Evolutionary conservation across 2,888 invertebrate genomes (phyloP).

Genomic region (Perizoma affinitatum): DNA sequence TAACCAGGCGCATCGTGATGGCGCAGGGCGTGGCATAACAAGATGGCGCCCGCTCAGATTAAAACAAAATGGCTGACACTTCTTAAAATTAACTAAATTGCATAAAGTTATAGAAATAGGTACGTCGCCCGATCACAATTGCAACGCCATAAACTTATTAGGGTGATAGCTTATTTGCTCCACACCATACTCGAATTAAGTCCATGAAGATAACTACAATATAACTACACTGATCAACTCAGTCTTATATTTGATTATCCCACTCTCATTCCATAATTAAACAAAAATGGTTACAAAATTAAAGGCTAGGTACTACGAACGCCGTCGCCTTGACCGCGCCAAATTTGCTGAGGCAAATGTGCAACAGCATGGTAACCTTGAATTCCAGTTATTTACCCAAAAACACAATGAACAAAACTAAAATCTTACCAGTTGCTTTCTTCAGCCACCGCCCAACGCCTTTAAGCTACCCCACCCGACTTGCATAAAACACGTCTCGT

Average conservation of each 20-base stretch:
- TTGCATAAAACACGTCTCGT: conserved; percentile 18
- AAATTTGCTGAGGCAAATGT: neutral
- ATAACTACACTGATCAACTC: too few species aligned
- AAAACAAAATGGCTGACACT: conserved; percentile 14
- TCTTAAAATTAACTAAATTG: neutral
- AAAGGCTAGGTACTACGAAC: conserved; percentile 3
- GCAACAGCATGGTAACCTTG: conserved; percentile 8
- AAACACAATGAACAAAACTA: neutral
- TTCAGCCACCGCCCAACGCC: conserved; percentile 4
- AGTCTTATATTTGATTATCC: too few species aligned
- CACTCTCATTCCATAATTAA: too few species aligned
- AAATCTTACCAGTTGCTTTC: conserved; percentile 21
- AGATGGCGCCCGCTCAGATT: conserved; percentile 7
- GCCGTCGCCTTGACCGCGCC: neutral
- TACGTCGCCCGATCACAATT: neutral
- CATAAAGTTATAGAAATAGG: neutral
- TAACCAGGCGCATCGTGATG: neutral
- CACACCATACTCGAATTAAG: too few species aligned
- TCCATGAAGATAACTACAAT: too few species aligned
- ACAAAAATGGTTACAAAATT: neutral
- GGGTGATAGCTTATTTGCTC: too few species aligned
- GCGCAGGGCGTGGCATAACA: conserved; percentile 2
- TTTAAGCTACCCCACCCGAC: conserved; percentile 4
- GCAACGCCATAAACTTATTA: too few species aligned
- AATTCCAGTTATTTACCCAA: neutral